Percentiles rank a stretch among this genome's conserved stretches.
Conservation (phyloP, 2,113 vertebrate genomes). For the Xiphorhynchus elegans region DNA sequence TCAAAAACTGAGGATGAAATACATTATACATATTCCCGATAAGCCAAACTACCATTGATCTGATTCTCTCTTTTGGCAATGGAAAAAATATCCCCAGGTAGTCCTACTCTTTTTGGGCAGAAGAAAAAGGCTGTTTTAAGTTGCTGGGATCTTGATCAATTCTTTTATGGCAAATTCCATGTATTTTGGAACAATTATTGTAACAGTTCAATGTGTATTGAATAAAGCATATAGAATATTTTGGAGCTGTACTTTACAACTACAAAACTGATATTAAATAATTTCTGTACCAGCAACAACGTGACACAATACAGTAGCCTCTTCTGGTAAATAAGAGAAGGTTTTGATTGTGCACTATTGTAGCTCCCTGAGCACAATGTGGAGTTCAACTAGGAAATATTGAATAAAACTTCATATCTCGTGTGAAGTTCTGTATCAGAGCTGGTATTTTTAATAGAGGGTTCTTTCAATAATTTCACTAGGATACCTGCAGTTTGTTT, state of each 20-base stretch:
- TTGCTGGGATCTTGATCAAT: neutral
- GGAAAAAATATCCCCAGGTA: neutral
- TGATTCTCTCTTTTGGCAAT: constrained; percentile 5
- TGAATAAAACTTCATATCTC: neutral
- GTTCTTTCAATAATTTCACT: neutral
- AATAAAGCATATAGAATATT: constrained; percentile 26
- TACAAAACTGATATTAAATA: neutral
- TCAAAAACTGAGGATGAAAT: constrained; percentile 40
- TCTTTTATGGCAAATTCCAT: constrained; percentile 20
- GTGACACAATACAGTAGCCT: neutral
- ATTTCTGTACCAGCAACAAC: neutral
- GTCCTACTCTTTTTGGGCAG: neutral
- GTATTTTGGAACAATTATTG: neutral
- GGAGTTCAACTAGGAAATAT: neutral
- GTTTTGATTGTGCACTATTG: neutral
- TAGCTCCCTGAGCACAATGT: neutral
- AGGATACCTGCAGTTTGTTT: neutral
- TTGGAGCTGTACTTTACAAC: constrained; percentile 15
- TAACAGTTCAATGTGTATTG: neutral
- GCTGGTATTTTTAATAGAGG: neutral
- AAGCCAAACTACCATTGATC: neutral
- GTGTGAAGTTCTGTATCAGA: neutral
- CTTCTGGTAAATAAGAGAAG: constrained; percentile 20
- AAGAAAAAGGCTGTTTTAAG: neutral
- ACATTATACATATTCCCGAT: constrained; percentile 5